Conservation (phyloP, 2,888 invertebrate genomes). For the Chrysotoxum bicinctum region DNA sequence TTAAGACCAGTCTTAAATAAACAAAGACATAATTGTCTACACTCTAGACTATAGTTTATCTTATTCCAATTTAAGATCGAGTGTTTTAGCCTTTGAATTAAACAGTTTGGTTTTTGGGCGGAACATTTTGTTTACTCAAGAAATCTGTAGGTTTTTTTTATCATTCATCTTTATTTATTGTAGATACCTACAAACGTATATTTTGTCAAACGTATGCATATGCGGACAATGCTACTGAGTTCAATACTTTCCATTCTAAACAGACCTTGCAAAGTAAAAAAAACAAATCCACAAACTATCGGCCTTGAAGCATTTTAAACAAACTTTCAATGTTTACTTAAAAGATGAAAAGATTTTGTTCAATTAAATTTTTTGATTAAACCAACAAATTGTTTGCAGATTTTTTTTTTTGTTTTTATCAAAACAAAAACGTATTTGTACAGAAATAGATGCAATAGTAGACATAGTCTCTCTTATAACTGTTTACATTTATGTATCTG, state of each 20-base stretch:
- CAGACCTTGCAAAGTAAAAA: background rate
- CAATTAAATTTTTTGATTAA: conserved; percentile 51
- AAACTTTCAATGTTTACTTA: conserved; percentile 38
- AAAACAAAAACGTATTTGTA: background rate
- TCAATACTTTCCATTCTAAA: conserved; percentile 31
- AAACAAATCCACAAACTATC: background rate
- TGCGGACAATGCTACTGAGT: conserved; percentile 14
- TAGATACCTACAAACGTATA: background rate
- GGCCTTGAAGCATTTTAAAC: conserved; percentile 27
- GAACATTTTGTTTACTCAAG: background rate
- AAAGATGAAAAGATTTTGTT: conserved; percentile 45
- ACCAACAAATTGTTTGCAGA: conserved; percentile 43
- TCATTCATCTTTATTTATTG: conserved; percentile 23
- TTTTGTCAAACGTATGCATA: conserved; percentile 4
- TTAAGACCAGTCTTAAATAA: conserved; percentile 6
- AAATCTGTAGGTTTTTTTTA: conserved; percentile 3
- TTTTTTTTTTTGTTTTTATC: conserved; percentile 2
- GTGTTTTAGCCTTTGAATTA: background rate
- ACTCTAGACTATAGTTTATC: background rate
- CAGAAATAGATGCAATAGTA: background rate
- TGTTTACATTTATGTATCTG: no score
- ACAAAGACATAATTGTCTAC: background rate
- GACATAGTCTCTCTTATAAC: no score
- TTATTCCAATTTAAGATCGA: background rate
- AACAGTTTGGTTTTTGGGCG: conserved; percentile 2